Evolutionary conservation across 2,797 vertebrate genomes (phyloP), one percentile per base, ranked within the genome.

Genomic region (Heteromormyrus szaboi): DNA sequence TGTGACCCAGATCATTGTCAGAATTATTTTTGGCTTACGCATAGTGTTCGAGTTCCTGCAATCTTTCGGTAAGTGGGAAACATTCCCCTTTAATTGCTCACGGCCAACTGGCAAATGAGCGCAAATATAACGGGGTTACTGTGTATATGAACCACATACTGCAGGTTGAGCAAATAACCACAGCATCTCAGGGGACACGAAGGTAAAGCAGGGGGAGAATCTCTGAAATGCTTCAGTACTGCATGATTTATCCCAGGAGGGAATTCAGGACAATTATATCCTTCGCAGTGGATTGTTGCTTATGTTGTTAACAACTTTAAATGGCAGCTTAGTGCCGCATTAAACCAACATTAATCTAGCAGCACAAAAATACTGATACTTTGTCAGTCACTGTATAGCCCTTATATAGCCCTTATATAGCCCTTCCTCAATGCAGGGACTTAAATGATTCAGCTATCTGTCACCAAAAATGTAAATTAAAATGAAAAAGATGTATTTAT

Each of bases 371-470:
- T 29, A 37, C n/a, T 37, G 50, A 85, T 14, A 85, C 84, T 25
- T 53, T 85, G 51, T 59, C 12, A 33, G 6, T 29, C 17, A 37
- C 19, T 41, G 33, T 5, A 56, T 2, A 37, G 22, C 85, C 14
- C 29, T 33, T 37, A 37, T 5, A 56, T 2, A 37, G 22, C 85
- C 12, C 29, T 29, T 33, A 33, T 5, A 56, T 2, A 37, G 22
- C 85, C 14, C 29, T 33, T 37, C 25, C 29, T 86, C 51, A 86
- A 9, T 56, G 51, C 25, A n/a, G 85, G 25, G 11, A 6, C 85
- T 56, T 56, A 53, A 86, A 37, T 56, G 29, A 56, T 56, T 86
- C 85, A 86, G 17, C 51, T 51, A 85, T 85, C 81, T 51, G 85
- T 86, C 29, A 19, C 53, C 50, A 86, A 56, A 86, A 86, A 54